Evolutionary conservation across 1,140 invertebrate genomes (phyloP), one percentile per base, ranked within the genome.

Genomic region (Reticulitermes speratus): DNA sequence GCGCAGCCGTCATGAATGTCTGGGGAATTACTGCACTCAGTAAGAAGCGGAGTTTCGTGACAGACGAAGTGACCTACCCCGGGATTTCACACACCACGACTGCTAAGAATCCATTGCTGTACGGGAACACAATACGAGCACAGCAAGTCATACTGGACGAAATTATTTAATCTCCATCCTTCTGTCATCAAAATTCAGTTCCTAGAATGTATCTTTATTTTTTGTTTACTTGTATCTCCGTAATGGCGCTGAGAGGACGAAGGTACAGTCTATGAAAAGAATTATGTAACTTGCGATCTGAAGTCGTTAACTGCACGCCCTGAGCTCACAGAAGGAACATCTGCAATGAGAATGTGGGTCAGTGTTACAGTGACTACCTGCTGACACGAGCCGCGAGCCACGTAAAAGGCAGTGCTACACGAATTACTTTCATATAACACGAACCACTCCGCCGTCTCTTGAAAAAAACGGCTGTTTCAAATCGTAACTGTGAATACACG

Each of bases 1-100:
- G 14, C n/a, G 65, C n/a, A 75, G 65, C 65, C 65, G n/a, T 75
- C 65, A 75, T 8, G n/a, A 75, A 75, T 2, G n/a, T 75, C n/a
- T 75, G 65, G 65, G 65, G n/a, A 75, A 75, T 75, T 75, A 75
- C 65, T 75, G n/a, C 65, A 75, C 16, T 75, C 52, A 75, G 65
- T 75, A 75, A 30, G 25, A 75, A 75, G 30, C 2, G 7, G 14
- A 30, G 55, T 19, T 3, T 3, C 3, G 14, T 23, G 14, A 11
- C 19, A 30, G 12, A 30, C 9, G 21, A n/a, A 65, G 25, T 9
- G 9, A 30, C 25, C n/a, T 75, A 30, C 7, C 65, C 65, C n/a
- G 65, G 65, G n/a, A 75, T 30, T 30, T 30, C 65, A 75, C 25
- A 75, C 25, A 25, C n/a, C 0, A 30, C 65, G 9, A 11, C n/a